Evolutionary conservation across 2,888 invertebrate species (phyloP), one percentile per base, ranked within the genome.

Genomic region (Zeuzera pyrina): DNA sequence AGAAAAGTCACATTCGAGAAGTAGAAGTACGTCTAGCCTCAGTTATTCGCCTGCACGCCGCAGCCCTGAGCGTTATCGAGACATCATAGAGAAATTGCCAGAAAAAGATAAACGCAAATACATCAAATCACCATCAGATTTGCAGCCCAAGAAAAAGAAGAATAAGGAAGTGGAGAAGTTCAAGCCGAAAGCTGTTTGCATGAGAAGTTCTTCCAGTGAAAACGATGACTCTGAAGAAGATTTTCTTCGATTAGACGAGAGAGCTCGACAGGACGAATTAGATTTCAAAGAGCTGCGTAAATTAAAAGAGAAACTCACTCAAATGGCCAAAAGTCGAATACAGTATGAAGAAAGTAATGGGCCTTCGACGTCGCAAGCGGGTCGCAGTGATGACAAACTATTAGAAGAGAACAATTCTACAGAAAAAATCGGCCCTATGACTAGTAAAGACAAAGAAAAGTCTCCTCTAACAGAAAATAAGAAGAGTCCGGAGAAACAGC

Each of bases 1-100:
- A 29, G 57, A 58, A 3, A 53, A 57, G 12, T 63, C 68, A 0
- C 45, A 57, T 15, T 66, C 73, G 1, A 79, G 77, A 10, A 85
- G 85, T 35, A 57, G 78, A 26, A 85, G 85, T 47, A 77, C 83
- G 0, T 86, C 86, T 7, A 87, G 85, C 41, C 64, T 90, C 30
- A 90, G 90, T 47, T 90, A 90, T 49, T 91, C 91, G 0, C 91
- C 91, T 0, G 87, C 89, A 0, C 79, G 87, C 2, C 84, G 88
- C 10, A 86, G 89, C 63, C 89, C 91, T 0, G 90, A 90, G 47
- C 84, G 89, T 1, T 90, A 91, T 55, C 84, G 81, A 14, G 90
- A 90, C 39, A 87, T 89, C 24, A 70, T 89, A 19, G 87, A 88
- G 31, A 83, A 76, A 39, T 54, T 85, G 25, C 85, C 86, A 1